Evolutionary conservation across 2,797 vertebrate genomes (phyloP), one percentile per base, ranked within the genome.

Genomic region (Poeciliopsis paucimaculata): DNA sequence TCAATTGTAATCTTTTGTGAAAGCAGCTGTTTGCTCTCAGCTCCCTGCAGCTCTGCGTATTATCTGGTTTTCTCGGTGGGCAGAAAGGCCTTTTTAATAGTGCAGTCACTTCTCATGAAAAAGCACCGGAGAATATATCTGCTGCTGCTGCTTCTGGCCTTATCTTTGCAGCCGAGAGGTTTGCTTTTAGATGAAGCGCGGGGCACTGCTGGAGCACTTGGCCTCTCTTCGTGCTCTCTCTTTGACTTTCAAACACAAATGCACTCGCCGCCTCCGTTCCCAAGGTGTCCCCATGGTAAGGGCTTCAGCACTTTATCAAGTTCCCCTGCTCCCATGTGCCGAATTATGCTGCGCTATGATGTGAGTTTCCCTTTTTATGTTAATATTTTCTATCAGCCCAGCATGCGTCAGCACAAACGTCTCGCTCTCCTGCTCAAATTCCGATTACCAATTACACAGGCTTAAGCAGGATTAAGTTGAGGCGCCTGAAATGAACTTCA

Each of bases 391-490:
- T 86, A 87, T 91, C 89, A 88, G 86, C 81, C 79, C 72, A 83
- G 77, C 31, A 34, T 86, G 84, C 72, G 90, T 94, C 93, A 94
- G 92, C 93, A 91, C 75, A 91, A 92, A 93, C 79, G 57, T 84
- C 83, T 76, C 9, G 23, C 83, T 84, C 80, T 75, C 60, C 77
- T 18, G 81, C 91, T 89, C 77, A 47, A 84, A 84, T 82, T 91
- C 83, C 34, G 82, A 91, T 92, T 88, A 85, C 83, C 82, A 87
- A 88, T 91, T 87, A 90, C 77, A 82, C 90, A 45, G 85, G 88
- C 85, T 91, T 93, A 90, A 93, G 87, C 81, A 88, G 91, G 92
- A 95, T 94, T 94, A 93, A 87, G 91, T 83, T 70, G 72, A 84
- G 77, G 86, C 12, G 57, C 88, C 83, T 91, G 80, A 85, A 93